These are phyloP conservation scores for Coccyzus lansbergi DNA, from an alignment of 2,797 vertebrate genomes.

Conservation along the genomic window DNA sequence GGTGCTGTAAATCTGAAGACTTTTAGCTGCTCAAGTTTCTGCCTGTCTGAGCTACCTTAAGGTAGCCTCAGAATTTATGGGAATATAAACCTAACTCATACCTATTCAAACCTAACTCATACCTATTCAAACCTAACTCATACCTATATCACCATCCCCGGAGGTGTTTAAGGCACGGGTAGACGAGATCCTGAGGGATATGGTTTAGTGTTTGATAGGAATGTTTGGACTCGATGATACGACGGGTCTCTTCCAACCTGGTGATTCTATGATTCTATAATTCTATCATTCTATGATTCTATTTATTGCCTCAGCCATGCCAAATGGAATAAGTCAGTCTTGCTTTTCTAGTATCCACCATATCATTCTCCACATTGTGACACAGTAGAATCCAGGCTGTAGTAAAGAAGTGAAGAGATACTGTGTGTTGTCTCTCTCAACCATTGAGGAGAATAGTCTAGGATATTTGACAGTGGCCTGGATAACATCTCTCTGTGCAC, in stretches of 20 bases:
- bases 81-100: conserved; percentile 1
- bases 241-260: too few species aligned
- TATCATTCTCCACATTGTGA: background rate
- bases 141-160: too few species aligned
- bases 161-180: too few species aligned
- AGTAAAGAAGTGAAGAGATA: background rate
- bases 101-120: too few species aligned
- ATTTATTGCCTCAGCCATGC: background rate
- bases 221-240: too few species aligned
- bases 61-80: background rate
- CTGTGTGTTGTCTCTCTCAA: background rate
- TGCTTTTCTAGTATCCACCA: background rate
- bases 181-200: too few species aligned
- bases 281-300: too few species aligned
- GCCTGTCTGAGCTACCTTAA: background rate
- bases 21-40: background rate
- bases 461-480: background rate
- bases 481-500: background rate
- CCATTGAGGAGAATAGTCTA: background rate
- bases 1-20: background rate
- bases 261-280: too few species aligned
- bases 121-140: too few species aligned
- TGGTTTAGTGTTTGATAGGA: too few species aligned
- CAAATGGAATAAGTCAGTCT: background rate
- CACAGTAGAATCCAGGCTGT: background rate